Base-by-base conservation (phyloP, 2,888 invertebrate genomes). In the Brachyptera risi region DNA sequence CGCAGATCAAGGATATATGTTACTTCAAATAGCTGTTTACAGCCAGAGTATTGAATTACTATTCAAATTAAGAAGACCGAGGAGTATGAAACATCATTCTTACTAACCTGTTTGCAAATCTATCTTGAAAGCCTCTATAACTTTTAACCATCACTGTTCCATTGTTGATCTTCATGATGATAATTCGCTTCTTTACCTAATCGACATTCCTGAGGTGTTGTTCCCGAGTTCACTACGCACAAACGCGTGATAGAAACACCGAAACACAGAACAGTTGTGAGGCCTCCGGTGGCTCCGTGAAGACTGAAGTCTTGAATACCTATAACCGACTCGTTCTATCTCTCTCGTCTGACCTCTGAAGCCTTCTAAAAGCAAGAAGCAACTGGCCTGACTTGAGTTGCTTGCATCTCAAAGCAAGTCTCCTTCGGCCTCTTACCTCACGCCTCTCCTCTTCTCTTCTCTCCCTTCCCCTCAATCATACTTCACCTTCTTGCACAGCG, bases 141-240 rank as follows among this genome's bases (percentile, higher is more conserved):
- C 47, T 47, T 47, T 24, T 47, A 24, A 47, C n/a, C 47, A 24
- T 47, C 23, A 21, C 21, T 47, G 47, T 21, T 24, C 47, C 47
- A 47, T 47, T 47, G 47, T 47, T 47, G 47, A 47, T 47, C 47
- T 47, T n/a, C 47, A 47, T 47, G 47, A 11, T 47, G 21, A 47
- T 47, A 47, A 21, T 21, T 47, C 21, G 47, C 47, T 47, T 47
- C 7, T 47, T 47, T 24, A 47, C 47, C 47, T 47, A 47, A 47
- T 47, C 47, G 47, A 21, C 47, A 47, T 47, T 47, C 47, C 47
- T 23, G 47, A 47, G 47, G n/a, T 11, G 24, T 3, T 47, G 47
- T 9, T 21, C 23, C 47, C n/a, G 47, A 47, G 21, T 21, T 11
- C 7, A 24, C 24, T 47, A 24, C 47, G 47, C 21, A 24, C 31